Evolutionary conservation across 2,888 invertebrate genomes (phyloP).

Genomic region (Scaptomyza caliginosa): DNA sequence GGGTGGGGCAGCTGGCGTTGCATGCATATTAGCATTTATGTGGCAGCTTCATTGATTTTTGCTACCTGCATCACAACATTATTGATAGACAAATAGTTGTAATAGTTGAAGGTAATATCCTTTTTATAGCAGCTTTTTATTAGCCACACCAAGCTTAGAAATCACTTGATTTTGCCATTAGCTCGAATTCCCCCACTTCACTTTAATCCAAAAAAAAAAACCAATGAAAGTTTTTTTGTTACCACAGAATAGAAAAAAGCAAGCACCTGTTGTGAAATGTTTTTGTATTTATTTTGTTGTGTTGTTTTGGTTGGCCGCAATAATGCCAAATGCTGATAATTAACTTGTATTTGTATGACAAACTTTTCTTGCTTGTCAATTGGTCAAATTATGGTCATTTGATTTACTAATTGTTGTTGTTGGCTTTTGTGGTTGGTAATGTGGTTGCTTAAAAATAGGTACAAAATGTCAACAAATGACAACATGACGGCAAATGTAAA

Average conservation of each 20-base stretch:
- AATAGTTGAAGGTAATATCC: background rate
- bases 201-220: too few species aligned
- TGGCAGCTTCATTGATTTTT: slow-evolving; percentile 37
- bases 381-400: background rate
- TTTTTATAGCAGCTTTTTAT: background rate
- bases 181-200: too few species aligned
- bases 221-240: too few species aligned
- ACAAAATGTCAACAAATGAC: background rate
- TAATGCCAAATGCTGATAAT: background rate
- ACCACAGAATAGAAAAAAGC: too few species aligned
- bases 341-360: background rate
- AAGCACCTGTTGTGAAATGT: background rate
- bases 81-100: background rate
- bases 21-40: slow-evolving; percentile 7
- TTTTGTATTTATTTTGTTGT: background rate
- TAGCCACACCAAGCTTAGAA: background rate
- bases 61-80: background rate
- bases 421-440: background rate
- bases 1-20: background rate
- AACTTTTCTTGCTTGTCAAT: background rate
- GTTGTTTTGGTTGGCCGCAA: background rate
- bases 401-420: background rate
- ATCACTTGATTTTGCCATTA: too few species aligned
- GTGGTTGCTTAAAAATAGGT: background rate
- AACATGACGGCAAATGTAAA: background rate